A percentile compares a stretch with the other conserved stretches of the same genome.
Evolutionary conservation across 2,888 invertebrate species (phyloP).

Genomic region (Oscheius sp.): DNA sequence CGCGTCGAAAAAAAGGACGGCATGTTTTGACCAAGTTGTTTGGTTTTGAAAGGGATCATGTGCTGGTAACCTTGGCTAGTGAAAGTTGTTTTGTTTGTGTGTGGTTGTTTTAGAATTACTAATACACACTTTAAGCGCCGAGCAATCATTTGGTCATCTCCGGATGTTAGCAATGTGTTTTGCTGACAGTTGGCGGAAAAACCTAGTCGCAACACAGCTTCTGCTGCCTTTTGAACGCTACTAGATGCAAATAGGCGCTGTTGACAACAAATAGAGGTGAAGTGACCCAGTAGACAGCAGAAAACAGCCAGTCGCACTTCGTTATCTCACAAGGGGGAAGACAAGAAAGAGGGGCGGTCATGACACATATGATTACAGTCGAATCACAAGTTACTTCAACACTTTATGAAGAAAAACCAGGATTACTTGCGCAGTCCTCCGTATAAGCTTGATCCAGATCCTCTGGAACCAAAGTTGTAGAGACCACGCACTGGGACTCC

Average conservation of each 20-base stretch:
- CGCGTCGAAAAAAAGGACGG: too few relatives aligned
- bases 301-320: constrained; percentile 20
- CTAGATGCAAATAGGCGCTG: background rate
- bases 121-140: too few relatives aligned
- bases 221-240: background rate
- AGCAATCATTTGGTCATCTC: too few relatives aligned
- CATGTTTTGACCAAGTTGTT: too few relatives aligned
- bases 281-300: background rate
- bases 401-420: constrained; percentile 3
- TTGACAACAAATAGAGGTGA: background rate
- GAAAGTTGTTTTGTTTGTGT: too few relatives aligned
- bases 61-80: too few relatives aligned
- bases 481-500: constrained; percentile 23
- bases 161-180: background rate
- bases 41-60: too few relatives aligned
- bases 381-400: constrained; percentile 2
- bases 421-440: constrained; percentile 1
- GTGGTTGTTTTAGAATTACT: too few relatives aligned
- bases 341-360: constrained; percentile 2
- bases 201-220: background rate
- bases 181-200: background rate
- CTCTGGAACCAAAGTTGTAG: constrained; percentile 8
- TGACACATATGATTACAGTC: constrained; percentile 16
- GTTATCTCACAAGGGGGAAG: constrained; percentile 12
- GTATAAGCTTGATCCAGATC: constrained; percentile 1